These are phyloP conservation scores for Drosophila mauritiana DNA, from an alignment of 1,140 invertebrate genomes.

Conservation along the genomic window DNA sequence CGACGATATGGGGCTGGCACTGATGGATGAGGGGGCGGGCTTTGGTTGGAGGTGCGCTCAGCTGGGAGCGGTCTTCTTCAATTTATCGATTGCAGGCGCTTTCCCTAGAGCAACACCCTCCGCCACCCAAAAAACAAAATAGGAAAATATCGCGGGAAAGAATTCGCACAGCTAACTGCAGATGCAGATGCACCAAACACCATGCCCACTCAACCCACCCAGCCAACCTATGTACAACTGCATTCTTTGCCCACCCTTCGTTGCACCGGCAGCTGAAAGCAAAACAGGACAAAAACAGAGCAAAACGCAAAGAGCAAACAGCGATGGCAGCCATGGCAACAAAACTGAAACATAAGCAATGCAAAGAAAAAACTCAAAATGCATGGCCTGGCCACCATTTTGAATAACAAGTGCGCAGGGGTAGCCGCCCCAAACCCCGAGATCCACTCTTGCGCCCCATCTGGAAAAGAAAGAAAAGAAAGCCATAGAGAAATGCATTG, in stretches of 20 bases:
- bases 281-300: constrained; percentile 62
- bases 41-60: constrained; percentile 21
- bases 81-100: constrained; percentile 43
- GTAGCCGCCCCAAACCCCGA: not conserved
- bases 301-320: constrained; percentile 58
- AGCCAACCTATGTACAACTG: constrained; percentile 18
- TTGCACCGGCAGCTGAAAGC: constrained; percentile 56
- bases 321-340: constrained; percentile 67
- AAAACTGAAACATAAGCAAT: constrained; percentile 74
- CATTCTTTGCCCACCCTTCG: constrained; percentile 38
- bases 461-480: constrained; percentile 54
- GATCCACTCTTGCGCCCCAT: constrained; percentile 1
- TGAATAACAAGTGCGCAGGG: constrained; percentile 77
- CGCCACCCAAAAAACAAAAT: constrained; percentile 2
- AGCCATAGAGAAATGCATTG: constrained; percentile 70
- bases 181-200: constrained; percentile 16
- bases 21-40: constrained; percentile 20
- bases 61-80: constrained; percentile 36
- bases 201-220: not conserved
- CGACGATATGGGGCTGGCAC: not conserved
- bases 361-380: constrained; percentile 67
- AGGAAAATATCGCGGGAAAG: constrained; percentile 1
- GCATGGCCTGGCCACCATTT: constrained; percentile 73
- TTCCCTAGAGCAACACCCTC: constrained; percentile 12
- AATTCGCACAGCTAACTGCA: constrained; percentile 40